phyloP scores from a whole-genome alignment of 2,797 vertebrate genomes.

The Poecile montanus region DNA sequence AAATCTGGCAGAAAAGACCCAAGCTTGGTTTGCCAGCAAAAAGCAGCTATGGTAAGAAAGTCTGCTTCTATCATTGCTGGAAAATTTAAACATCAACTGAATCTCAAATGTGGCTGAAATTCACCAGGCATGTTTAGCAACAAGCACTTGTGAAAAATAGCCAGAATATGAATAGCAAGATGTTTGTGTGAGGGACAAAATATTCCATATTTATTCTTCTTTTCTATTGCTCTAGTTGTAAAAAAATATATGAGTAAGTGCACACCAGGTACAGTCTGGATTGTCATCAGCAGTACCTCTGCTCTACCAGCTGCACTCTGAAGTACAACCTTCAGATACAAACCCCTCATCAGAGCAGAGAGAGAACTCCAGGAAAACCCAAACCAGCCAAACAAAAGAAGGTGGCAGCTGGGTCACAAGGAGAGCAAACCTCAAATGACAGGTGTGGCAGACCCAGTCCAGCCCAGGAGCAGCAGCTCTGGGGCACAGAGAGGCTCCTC shows the following conservation, averaged over 20 bases:
- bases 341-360: fast-evolving
- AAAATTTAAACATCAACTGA: background rate
- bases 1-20: background rate
- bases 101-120: background rate
- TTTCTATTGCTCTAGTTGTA: background rate
- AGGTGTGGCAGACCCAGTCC: background rate
- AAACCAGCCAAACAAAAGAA: background rate
- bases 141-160: background rate
- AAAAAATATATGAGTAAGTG: background rate
- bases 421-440: background rate
- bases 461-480: background rate
- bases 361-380: background rate
- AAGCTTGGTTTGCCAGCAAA: background rate
- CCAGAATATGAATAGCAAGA: background rate
- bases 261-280: background rate
- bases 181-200: background rate
- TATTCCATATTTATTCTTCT: background rate
- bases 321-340: background rate
- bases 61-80: background rate
- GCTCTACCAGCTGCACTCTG: background rate
- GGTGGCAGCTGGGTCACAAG: background rate
- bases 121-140: background rate
- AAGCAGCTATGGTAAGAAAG: background rate
- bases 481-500: background rate
- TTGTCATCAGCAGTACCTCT: background rate